Base-by-base conservation (phyloP, 1,140 invertebrate genomes). In the Euura saliciscinereae region DNA sequence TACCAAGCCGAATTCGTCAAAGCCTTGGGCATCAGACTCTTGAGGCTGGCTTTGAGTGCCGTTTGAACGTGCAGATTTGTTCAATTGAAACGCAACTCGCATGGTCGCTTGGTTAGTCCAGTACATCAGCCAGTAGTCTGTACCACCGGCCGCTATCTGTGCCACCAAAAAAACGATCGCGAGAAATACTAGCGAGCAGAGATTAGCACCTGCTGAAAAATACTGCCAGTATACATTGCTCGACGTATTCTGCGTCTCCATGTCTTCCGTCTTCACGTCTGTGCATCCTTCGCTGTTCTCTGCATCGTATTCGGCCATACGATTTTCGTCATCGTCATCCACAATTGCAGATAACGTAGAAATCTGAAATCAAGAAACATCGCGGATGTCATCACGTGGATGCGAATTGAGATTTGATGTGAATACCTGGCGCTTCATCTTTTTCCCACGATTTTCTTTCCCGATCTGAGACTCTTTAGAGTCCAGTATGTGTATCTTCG, bases 101-200 rank as follows among this genome's bases (percentile, higher is more conserved):
- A 86, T 84, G 4, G 82, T 75, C 74, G 90, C 89, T 45, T 88
- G 72, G 45, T 88, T 88, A 0, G 89, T 89, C 96, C 95, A 97
- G 72, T 90, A 92, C 74, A 93, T 92, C 0, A 96, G 86, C 90
- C 95, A 97, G 80, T 92, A 97, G 80, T 97, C 95, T 5, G 90
- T 90, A 1, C 90, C 90, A 73, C 92, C 94, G 51, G 91, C 94
- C 0, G 90, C 83, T 0, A 89, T 83, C 86, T 96, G 94, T 0
- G 94, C 91, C 1, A 94, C 11, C 1, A 95, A 10, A 77, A 93
- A 89, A 0, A 91, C 73, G 0, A 92, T 65, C 0, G 91, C 66
- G 28, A 95, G 88, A 1, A 91, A 73, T 0, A 88, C 66, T 0
- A 95, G 86, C 8, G 90, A 80, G 42, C 88, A 85, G 13, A 89